Base-by-base conservation (phyloP, 2,888 invertebrate genomes). In the Zygogramma bicolorata region DNA sequence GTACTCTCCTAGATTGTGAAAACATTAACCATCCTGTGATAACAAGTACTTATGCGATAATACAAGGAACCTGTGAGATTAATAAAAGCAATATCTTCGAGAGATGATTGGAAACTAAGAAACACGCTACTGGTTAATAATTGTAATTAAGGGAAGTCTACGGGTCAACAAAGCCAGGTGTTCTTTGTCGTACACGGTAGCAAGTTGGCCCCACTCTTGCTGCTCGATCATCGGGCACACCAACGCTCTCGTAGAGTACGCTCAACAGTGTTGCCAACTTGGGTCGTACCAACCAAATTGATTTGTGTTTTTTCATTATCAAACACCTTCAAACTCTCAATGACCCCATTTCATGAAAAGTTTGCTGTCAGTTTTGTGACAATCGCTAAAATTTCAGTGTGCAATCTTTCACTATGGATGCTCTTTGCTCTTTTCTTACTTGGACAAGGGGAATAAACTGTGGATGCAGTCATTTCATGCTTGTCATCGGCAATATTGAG, bases 121-220 rank as follows among this genome's bases (percentile, higher is more conserved):
- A 82, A 84, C 84, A 84, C 81, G 85, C 85, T 85, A 85, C 85
- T 82, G 84, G 83, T 83, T 85, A 85, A 85, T 85, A 85, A 85
- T 85, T 84, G 82, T 85, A 85, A 85, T 85, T 85, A 85, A 85
- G 83, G 83, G 83, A 83, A 81, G 83, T 82, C 84, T 81, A 82
- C 84, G 84, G 84, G 83, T 84, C 84, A 83, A 82, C 80, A 81
- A 80, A 81, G 80, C 84, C 85, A 85, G 85, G 84, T 85, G 85
- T 85, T 83, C 83, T 79, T 80, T 80, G 80, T 82, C 79, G 81
- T 81, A 81, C 82, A 84, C 85, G 80, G 85, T 85, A 85, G 85
- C 85, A 75, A 77, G 73, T 75, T 77, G 74, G 75, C 77, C 75
- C 78, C 77, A 75, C 79, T 73, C 78, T 75, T 70, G 71, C 73